phyloP scores from a whole-genome alignment of 2,113 vertebrate genomes.

The Halichoerus grypus region DNA sequence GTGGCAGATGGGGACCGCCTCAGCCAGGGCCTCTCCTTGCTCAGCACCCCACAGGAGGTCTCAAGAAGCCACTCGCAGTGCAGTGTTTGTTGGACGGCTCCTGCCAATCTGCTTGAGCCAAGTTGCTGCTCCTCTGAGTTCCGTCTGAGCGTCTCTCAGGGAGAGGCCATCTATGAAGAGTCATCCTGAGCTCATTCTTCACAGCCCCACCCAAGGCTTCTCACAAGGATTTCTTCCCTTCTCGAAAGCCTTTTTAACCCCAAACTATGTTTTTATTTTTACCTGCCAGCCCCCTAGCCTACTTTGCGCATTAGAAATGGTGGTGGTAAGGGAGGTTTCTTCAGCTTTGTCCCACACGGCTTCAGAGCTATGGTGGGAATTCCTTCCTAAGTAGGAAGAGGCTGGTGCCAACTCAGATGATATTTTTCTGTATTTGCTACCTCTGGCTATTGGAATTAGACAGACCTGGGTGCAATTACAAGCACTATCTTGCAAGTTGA shows the following conservation, averaged over 20 bases:
- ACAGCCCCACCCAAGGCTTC: not conserved
- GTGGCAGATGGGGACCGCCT: not conserved
- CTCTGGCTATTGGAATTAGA: not conserved
- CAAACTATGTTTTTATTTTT: not conserved
- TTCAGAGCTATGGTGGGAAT: not conserved
- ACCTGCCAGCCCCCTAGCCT: not conserved
- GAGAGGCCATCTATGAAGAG: not conserved
- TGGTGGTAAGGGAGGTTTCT: not conserved
- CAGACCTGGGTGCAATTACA: not conserved
- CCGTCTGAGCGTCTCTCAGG: not conserved
- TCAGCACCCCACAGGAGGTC: not conserved
- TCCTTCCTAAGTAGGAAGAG: not conserved
- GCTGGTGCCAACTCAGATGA: not conserved
- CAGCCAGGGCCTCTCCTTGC: not conserved
- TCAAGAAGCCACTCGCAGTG: not conserved
- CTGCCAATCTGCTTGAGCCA: not conserved
- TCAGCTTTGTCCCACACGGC: not conserved
- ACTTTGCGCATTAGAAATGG: accelerated
- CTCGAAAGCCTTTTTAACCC: not conserved
- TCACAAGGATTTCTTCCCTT: not conserved
- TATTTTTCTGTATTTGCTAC: not conserved
- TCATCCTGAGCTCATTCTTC: not conserved
- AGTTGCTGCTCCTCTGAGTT: not conserved
- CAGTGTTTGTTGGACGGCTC: not conserved
- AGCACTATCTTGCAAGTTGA: not conserved